Evolutionary conservation across 1,140 invertebrate genomes (phyloP).

Genomic region (Lutraria rhynchaena): DNA sequence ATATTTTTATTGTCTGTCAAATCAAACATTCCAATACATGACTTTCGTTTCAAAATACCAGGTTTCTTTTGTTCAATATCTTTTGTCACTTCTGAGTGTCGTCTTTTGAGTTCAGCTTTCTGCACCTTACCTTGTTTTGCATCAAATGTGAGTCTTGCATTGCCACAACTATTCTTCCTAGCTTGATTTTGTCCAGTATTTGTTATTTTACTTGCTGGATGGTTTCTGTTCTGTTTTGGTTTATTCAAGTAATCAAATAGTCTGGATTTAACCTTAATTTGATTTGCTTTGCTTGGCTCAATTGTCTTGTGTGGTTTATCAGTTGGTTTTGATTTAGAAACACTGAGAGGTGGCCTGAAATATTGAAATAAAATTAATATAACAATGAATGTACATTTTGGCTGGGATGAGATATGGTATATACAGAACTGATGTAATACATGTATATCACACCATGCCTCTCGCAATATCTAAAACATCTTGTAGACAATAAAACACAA

Average conservation of each 20-base stretch:
- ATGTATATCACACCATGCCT: no score
- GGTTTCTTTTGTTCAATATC: conserved; percentile 3
- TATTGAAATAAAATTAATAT: no score
- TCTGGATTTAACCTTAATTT: conserved; percentile 30
- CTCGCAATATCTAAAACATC: no score
- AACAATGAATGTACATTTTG: no score
- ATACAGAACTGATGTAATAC: no score
- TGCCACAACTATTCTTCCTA: background rate
- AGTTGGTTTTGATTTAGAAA: background rate
- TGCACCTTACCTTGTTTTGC: background rate
- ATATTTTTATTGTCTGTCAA: background rate
- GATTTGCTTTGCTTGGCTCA: background rate
- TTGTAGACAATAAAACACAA: no score
- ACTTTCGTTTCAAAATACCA: conserved; percentile 55
- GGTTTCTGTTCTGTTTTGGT: conserved; percentile 3
- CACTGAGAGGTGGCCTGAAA: background rate
- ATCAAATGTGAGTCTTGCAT: background rate
- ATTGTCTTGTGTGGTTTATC: background rate
- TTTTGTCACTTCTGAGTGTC: conserved; percentile 22
- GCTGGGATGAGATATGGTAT: no score
- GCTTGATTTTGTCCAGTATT: conserved; percentile 1
- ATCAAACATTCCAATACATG: conserved; percentile 44
- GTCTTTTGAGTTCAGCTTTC: conserved; percentile 9
- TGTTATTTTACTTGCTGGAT: background rate
- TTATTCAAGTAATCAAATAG: conserved; percentile 49